Evolutionary conservation across 2,888 invertebrate species (phyloP), one percentile per base, ranked within the genome.

Genomic region (Neria commutata): DNA sequence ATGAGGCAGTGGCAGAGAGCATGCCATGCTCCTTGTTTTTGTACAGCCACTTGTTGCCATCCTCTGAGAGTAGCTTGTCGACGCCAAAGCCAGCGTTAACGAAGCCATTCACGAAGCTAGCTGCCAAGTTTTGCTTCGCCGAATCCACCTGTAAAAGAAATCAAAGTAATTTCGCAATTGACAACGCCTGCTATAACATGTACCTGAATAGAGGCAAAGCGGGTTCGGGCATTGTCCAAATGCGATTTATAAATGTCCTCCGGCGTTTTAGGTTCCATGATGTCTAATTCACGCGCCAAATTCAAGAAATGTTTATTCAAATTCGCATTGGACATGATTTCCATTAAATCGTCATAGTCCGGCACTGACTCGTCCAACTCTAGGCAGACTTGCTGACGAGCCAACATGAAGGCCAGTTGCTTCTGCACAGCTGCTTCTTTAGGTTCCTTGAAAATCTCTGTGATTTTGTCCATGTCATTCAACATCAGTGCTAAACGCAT

Each of bases 231-330:
- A 56, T 92, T 93, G 82, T 99, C 99, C 63, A 99, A 83, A 87
- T 98, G 98, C 0, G 94, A 92, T 82, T 99, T 99, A 84, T 98
- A 99, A 11, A 99, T 97, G 78, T 98, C 98, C 80, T 99, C 98
- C 0, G 99, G 99, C 1, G 94, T 91, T 84, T 99, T 99, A 0
- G 99, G 96, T 79, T 99, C 98, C 92, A 98, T 93, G 67, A 99
- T 97, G 80, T 99, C 99, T 71, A 99, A 86, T 89, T 99, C 99
- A 81, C 98, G 88, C 2, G 91, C 98, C 64, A 99, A 84, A 71
- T 92, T 93, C 29, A 95, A 84, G 81, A 98, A 99, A 78, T 97
- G 92, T 67, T 92, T 91, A 80, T 94, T 98, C 63, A 99, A 86
- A 72, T 96, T 91, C 1, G 92, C 89, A 83, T 99, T 99, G 2